Percentiles rank a stretch among this genome's conserved stretches.
Conservation (phyloP, 2,888 invertebrate species). For the Drosophila greeni region DNA sequence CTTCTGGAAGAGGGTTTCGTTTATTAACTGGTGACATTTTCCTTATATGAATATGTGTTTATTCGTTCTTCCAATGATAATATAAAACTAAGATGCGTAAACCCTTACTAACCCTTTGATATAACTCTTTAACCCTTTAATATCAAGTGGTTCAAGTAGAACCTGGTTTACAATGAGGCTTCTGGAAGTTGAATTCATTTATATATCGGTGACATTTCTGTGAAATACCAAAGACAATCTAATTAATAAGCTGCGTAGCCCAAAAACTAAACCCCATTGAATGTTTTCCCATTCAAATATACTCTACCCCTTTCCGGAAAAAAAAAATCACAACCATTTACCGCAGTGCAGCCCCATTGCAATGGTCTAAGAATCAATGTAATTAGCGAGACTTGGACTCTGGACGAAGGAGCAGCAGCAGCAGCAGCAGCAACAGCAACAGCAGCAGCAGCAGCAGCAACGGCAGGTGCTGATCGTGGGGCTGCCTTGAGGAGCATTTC, state of each 20-base stretch:
- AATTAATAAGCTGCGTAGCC: neutral
- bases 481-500: conserved; percentile 62
- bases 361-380: conserved; percentile 46
- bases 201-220: too few species aligned
- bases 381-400: conserved; percentile 30
- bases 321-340: neutral
- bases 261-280: neutral
- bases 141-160: neutral
- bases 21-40: too few species aligned
- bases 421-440: neutral
- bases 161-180: neutral
- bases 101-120: too few species aligned
- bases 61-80: too few species aligned
- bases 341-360: conserved; percentile 23
- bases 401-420: conserved; percentile 2
- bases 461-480: conserved; percentile 37
- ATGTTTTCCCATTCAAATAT: neutral
- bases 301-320: neutral
- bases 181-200: too few species aligned
- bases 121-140: too few species aligned
- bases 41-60: too few species aligned
- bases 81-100: too few species aligned
- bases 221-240: neutral
- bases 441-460: conserved; percentile 14
- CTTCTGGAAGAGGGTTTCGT: neutral